These are phyloP conservation scores for Lytechinus variegatus DNA, from an alignment of 35 echinoderm and acorn worm genomes.

Conservation along the genomic window DNA sequence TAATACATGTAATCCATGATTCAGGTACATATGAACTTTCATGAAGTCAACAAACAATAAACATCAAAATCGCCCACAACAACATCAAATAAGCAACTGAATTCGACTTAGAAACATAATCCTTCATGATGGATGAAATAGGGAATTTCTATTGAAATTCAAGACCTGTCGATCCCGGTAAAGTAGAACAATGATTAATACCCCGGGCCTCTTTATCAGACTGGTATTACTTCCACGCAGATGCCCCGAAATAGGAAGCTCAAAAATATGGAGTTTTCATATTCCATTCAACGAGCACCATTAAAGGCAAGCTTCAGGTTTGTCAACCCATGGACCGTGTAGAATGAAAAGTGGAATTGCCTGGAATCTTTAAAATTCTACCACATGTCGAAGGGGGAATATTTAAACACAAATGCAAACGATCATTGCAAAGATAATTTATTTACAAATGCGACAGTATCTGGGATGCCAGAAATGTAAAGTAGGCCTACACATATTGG, in stretches of 20 bases:
- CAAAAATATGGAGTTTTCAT: not conserved
- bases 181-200: constrained; percentile 5
- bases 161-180: not conserved
- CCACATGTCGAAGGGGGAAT: not conserved
- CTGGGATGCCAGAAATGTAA: not conserved
- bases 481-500: not conserved
- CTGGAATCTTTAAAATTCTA: not conserved
- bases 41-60: not conserved
- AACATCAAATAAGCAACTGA: not conserved
- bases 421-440: too few species aligned
- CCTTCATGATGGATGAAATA: not conserved
- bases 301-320: not conserved
- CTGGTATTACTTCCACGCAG: not conserved
- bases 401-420: too few species aligned
- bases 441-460: not conserved
- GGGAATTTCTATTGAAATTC: constrained; percentile 15
- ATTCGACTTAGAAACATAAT: not conserved
- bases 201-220: not conserved
- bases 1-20: not conserved
- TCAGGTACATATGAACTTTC: not conserved
- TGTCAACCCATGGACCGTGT: not conserved
- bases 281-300: not conserved
- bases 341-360: not conserved
- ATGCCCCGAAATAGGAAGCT: not conserved
- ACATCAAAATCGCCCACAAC: not conserved